Conservation (phyloP, 2,113 vertebrate genomes). For the Chelonoidis abingdonii region DNA sequence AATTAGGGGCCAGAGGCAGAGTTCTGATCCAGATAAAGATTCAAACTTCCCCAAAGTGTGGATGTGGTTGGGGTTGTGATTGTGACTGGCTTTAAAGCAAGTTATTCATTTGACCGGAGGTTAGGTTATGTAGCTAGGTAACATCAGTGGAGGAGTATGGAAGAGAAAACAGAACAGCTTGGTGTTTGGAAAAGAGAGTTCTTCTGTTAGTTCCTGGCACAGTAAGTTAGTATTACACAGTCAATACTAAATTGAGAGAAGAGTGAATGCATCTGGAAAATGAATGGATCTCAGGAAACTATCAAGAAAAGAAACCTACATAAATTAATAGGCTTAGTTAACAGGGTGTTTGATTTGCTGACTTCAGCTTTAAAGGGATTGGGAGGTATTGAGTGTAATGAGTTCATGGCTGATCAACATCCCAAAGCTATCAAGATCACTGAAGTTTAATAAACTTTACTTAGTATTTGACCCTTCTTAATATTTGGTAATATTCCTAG, state of each 20-base stretch:
- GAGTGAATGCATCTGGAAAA: not conserved
- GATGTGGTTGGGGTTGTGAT: not conserved
- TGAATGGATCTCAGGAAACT: not conserved
- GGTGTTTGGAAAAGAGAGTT: not conserved
- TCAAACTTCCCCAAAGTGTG: not conserved
- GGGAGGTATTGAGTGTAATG: not conserved
- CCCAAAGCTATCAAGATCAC: not conserved
- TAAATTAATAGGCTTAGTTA: not conserved
- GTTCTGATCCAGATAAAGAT: not conserved
- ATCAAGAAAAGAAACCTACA: fast-evolving
- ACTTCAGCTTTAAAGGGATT: not conserved
- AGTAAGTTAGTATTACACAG: not conserved
- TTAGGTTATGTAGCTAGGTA: not conserved
- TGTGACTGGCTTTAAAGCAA: not conserved
- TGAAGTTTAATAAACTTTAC: not conserved
- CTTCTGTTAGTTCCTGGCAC: not conserved
- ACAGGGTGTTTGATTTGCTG: not conserved
- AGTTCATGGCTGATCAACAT: not conserved
- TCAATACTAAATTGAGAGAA: not conserved
- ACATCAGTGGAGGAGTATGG: not conserved
- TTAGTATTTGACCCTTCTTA: not conserved
- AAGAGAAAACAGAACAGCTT: not conserved
- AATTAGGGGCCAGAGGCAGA: not conserved
- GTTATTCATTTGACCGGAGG: not conserved
- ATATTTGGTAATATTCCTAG: not conserved